phyloP scores from a whole-genome alignment of 64 coral and sea anemone genomes.

The Acropora yongei region DNA sequence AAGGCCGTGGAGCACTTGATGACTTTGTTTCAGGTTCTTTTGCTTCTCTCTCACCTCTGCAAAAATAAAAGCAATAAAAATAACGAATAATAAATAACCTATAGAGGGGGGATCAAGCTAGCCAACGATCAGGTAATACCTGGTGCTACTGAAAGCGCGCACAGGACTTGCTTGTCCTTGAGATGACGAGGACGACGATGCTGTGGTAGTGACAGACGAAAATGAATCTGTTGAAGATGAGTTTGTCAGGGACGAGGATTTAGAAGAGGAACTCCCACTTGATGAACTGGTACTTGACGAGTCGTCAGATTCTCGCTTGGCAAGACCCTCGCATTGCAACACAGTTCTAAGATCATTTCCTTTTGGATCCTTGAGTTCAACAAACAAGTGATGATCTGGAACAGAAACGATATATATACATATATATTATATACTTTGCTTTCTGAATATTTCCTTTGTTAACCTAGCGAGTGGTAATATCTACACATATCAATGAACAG shows the following conservation, averaged over 20 bases:
- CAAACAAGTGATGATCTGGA: conserved; percentile 69
- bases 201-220: background rate
- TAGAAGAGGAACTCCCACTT: background rate
- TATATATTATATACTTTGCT: no score
- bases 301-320: background rate
- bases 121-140: background rate
- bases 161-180: background rate
- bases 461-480: no score
- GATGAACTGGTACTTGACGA: background rate
- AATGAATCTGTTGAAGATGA: conserved; percentile 46
- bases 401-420: background rate
- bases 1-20: background rate
- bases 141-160: background rate
- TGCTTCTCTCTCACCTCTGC: background rate
- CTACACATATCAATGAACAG: no score
- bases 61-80: background rate
- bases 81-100: background rate
- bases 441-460: no score
- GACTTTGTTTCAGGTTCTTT: background rate
- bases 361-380: conserved; percentile 39
- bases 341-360: conserved; percentile 31
- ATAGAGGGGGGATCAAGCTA: background rate
- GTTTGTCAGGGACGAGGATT: conserved; percentile 43
- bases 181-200: background rate
- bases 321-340: conserved; percentile 29